Evolutionary conservation across 2,113 vertebrate genomes (phyloP), one percentile per base, ranked within the genome.

Genomic region (Dipodomys merriami): DNA sequence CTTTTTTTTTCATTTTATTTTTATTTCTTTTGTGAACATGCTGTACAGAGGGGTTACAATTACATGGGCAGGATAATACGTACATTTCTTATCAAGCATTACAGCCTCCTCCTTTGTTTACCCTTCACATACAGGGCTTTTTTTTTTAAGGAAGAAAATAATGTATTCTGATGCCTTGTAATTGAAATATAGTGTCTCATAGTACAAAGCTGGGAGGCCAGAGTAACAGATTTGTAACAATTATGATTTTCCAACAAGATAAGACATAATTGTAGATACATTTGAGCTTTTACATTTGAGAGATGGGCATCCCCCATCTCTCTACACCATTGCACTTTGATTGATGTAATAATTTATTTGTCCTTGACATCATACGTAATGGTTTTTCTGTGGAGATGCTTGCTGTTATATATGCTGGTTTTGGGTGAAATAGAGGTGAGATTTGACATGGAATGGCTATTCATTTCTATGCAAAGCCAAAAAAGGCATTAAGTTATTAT

Each of bases 361-460:
- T 98, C 97, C 97, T 98, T 98, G 96, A 96, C 96, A 93, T 92
- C 74, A 85, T 68, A 71, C 94, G 85, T 97, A 94, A 96, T 87
- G 57, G 94, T 97, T 98, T 97, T 97, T 96, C 96, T 96, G 97
- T 94, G 77, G 88, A 96, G 95, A 97, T 97, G 96, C 97, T 91
- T 94, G 92, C 94, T 97, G 95, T 92, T 97, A 96, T 90, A 85
- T 93, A 93, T 96, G 96, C 96, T 96, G 94, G 95, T 96, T 97
- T 88, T 97, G 96, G 96, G 90, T 90, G 95, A 94, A 97, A 96
- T 5, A 86, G 95, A 97, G 97, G 97, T 98, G 97, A 98, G 96
- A 97, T 97, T 79, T 98, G 98, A 98, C 97, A 97, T 91, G 91
- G 94, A 97, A 91, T 87, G 97, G 98, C 97, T 98, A 97, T 97